These are phyloP conservation scores for Solea senegalensis DNA, from an alignment of 2,113 vertebrate genomes.

Conservation along the genomic window DNA sequence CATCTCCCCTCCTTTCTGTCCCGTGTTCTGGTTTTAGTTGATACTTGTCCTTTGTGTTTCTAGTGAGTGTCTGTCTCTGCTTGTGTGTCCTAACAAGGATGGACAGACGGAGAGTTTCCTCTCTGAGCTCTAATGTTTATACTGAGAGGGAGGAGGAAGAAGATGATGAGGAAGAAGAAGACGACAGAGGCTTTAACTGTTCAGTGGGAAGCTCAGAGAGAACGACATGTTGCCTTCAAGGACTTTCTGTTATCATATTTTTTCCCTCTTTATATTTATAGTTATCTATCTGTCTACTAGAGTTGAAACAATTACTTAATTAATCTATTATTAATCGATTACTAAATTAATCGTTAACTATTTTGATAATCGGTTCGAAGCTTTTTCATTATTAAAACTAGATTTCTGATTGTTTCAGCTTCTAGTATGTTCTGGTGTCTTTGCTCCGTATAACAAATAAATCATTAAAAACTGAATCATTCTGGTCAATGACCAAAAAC, in stretches of 20 bases:
- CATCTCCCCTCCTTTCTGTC: constrained; percentile 37
- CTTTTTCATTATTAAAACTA: too few species aligned
- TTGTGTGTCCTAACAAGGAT: constrained; percentile 1
- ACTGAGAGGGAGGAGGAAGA: constrained; percentile 74
- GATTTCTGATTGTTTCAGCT: too few species aligned
- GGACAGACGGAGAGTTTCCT: constrained; percentile 18
- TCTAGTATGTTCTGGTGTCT: too few species aligned
- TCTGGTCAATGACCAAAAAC: too few species aligned
- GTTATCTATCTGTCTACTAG: too few species aligned
- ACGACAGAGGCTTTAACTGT: constrained; percentile 73
- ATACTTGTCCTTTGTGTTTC: neutral
- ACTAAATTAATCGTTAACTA: too few species aligned
- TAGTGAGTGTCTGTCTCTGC: neutral
- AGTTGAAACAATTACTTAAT: too few species aligned
- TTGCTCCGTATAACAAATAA: too few species aligned
- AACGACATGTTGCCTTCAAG: constrained; percentile 51
- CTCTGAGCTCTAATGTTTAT: constrained; percentile 72
- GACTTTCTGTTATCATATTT: neutral
- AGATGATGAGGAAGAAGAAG: constrained; percentile 63
- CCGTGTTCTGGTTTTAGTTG: neutral
- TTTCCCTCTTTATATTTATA: too few species aligned
- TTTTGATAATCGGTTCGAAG: too few species aligned
- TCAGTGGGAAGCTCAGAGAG: constrained; percentile 55
- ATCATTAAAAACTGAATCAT: too few species aligned
- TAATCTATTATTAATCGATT: too few species aligned